Percentiles rank a stretch among this genome's conserved stretches.
Evolutionary conservation across 2,888 invertebrate species (phyloP).

Genomic region (Scotopteryx bipunctaria): DNA sequence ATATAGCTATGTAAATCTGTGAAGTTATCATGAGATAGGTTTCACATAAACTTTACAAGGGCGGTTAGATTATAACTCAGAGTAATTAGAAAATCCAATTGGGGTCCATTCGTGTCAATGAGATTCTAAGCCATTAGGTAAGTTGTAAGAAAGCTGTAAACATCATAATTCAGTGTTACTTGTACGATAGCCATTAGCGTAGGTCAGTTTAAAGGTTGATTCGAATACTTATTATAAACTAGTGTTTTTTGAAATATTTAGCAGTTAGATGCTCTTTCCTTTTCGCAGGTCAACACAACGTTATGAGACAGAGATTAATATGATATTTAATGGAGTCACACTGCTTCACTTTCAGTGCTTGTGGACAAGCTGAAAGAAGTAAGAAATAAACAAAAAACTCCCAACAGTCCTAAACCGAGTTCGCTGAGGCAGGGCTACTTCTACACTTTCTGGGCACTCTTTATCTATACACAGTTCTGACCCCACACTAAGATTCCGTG

Average conservation of each 20-base stretch:
- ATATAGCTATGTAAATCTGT: neutral
- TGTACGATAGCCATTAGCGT: conserved; percentile 6
- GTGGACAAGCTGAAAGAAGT: too few species aligned
- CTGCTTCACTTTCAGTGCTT: too few species aligned
- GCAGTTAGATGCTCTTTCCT: neutral
- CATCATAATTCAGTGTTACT: conserved; percentile 13
- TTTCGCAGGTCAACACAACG: too few species aligned
- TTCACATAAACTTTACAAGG: conserved; percentile 5
- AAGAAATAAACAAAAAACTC: too few species aligned
- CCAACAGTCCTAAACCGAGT: too few species aligned
- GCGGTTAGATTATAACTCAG: conserved; percentile 1
- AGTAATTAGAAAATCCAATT: conserved; percentile 12
- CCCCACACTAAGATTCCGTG: too few species aligned
- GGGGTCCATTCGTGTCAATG: conserved; percentile 12
- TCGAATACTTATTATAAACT: neutral
- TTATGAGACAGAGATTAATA: too few species aligned
- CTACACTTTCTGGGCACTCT: too few species aligned
- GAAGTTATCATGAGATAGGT: too few species aligned
- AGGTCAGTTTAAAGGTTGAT: neutral
- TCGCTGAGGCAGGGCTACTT: too few species aligned
- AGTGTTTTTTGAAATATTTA: neutral
- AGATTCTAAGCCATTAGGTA: conserved; percentile 17
- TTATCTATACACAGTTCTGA: too few species aligned
- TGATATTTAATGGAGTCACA: too few species aligned
- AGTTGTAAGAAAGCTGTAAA: conserved; percentile 17